Conservation (phyloP, 1,140 invertebrate species). For the Micrasema longulum region DNA sequence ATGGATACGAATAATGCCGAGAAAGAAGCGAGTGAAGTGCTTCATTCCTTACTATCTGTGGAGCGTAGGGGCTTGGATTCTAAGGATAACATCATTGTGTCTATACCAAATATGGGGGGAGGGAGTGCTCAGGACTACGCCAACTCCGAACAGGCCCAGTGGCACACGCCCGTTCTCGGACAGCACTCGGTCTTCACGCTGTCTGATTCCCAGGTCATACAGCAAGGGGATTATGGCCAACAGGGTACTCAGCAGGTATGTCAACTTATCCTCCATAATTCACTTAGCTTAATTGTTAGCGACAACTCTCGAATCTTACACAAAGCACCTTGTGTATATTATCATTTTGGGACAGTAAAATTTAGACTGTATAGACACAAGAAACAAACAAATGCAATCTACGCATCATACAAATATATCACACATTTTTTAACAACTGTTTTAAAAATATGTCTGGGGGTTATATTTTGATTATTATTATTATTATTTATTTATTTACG, state of each 20-base stretch:
- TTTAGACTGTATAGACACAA: too few relatives aligned
- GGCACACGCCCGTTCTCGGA: slow-evolving; percentile 70
- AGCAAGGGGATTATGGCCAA: slow-evolving; percentile 56
- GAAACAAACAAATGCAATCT: too few relatives aligned
- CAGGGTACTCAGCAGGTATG: slow-evolving; percentile 48
- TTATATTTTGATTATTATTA: too few relatives aligned
- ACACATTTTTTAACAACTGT: too few relatives aligned
- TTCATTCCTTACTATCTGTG: slow-evolving; percentile 73
- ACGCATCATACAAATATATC: too few relatives aligned
- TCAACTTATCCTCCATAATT: too few relatives aligned
- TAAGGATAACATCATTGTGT: slow-evolving; percentile 67
- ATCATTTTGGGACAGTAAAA: too few relatives aligned
- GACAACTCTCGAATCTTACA: too few relatives aligned
- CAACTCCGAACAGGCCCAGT: slow-evolving; percentile 67
- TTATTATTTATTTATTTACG: too few relatives aligned
- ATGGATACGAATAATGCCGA: slow-evolving; percentile 70
- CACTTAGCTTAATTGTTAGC: too few relatives aligned
- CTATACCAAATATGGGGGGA: slow-evolving; percentile 61
- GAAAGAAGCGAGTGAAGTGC: slow-evolving; percentile 75
- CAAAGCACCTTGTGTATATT: too few relatives aligned
- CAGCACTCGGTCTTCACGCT: slow-evolving; percentile 67
- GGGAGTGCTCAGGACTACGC: slow-evolving; percentile 62
- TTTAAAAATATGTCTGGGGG: too few relatives aligned
- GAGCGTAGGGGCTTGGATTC: slow-evolving; percentile 68
- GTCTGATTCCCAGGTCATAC: slow-evolving; percentile 60